Evolutionary conservation across 2,888 invertebrate species (phyloP).

Genomic region (Megastigmus dorsalis): DNA sequence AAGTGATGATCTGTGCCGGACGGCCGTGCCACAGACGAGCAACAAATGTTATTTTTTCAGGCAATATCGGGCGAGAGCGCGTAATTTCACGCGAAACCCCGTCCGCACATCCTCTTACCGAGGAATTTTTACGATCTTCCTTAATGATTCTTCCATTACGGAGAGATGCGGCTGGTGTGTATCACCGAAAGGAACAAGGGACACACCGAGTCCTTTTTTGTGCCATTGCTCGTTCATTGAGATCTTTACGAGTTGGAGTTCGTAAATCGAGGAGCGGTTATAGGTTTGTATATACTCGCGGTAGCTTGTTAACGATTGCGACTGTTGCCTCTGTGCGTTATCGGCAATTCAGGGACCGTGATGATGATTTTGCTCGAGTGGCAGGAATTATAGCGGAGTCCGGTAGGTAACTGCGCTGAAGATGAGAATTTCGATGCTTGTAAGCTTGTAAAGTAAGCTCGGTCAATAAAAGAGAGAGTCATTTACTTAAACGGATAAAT

Average conservation of each 20-base stretch:
- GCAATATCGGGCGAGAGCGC: too few species aligned
- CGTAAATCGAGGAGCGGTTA: slow-evolving; percentile 47
- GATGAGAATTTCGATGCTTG: too few species aligned
- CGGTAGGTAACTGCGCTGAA: too few species aligned
- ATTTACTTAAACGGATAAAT: too few species aligned
- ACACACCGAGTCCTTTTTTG: background rate
- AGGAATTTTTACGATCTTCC: slow-evolving; percentile 46
- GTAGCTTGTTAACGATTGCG: slow-evolving; percentile 49
- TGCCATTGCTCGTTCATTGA: background rate
- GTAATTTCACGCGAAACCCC: slow-evolving; percentile 25
- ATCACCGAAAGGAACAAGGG: background rate
- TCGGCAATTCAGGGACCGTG: too few species aligned
- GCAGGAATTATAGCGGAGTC: too few species aligned
- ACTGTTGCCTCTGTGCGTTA: slow-evolving; percentile 25
- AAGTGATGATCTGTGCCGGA: too few species aligned
- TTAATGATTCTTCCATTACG: slow-evolving; percentile 45
- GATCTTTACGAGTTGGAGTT: slow-evolving; percentile 33
- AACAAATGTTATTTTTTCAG: too few species aligned
- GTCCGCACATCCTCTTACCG: background rate
- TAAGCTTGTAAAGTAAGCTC: too few species aligned
- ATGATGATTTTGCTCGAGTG: too few species aligned
- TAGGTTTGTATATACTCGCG: slow-evolving; percentile 22
- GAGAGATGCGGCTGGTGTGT: background rate
- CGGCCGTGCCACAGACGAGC: too few species aligned
- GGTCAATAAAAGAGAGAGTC: too few species aligned